Evolutionary conservation across 2,888 invertebrate genomes (phyloP), one percentile per base, ranked within the genome.

Genomic region (Drosophila sordidula): DNA sequence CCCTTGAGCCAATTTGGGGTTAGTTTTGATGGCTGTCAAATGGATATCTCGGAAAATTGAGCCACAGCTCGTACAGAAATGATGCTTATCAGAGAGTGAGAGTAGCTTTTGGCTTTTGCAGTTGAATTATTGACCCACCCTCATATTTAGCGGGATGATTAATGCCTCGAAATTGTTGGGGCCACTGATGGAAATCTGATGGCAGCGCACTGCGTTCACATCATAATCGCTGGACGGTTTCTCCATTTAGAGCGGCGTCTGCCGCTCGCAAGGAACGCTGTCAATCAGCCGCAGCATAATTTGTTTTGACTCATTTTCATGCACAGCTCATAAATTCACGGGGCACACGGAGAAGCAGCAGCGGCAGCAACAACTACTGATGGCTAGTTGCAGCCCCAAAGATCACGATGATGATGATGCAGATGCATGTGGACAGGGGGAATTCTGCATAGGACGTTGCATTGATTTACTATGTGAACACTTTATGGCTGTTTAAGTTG

Each of bases 401-500:
- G 36, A 58, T 52, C 38, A 49, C 56, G 57, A 50, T 61, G 57
- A 58, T 52, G 56, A 64, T 66, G 61, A 55, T 72, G 71, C 65
- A 67, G 62, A 76, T 76, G 52, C 51, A 63, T 25, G 29, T 64
- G 51, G 65, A 51, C 42, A 63, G 36, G 29, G 65, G 22, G 50
- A 39, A 41, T 47, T 70, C 77, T 76, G 79, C 86, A 84, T 81
- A 61, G 78, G 65, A 62, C 46, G 76, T 44, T 66, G 50, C 71
- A 73, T 86, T 89, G 90, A 90, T 89, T 90, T 89, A 89, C 89
- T 76, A 90, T 90, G 89, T 89, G 89, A 89, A 89, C 89, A 89
- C 90, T 89, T 89, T 90, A 89, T 87, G 84, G 90, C 82, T 90
- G 89, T 89, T 89, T 90, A 90, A 90, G 90, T 89, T 89, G 89